Conservation (phyloP, 2,797 vertebrate genomes). For the Acipenser oxyrinchus region DNA sequence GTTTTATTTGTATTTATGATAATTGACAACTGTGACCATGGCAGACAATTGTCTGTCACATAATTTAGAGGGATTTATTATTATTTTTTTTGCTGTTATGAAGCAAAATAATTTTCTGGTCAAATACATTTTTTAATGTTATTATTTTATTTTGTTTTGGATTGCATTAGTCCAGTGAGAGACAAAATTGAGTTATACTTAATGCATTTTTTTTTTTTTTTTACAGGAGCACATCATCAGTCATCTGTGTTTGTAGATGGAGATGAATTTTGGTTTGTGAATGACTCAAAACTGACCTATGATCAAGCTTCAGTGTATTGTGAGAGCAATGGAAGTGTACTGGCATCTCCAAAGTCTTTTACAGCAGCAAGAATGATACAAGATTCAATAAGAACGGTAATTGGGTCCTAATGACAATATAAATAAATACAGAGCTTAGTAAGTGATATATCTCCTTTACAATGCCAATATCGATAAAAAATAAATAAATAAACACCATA, state of each 20-base stretch:
- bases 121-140: too few species aligned
- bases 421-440: too few species aligned
- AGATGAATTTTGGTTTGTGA: conserved; percentile 87
- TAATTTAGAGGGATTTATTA: neutral
- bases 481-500: too few species aligned
- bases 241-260: conserved; percentile 69
- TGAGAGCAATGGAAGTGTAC: conserved; percentile 61
- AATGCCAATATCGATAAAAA: too few species aligned
- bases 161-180: neutral
- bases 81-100: conserved; percentile 3
- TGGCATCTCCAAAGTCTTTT: conserved; percentile 59
- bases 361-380: conserved; percentile 53
- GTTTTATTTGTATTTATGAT: too few species aligned
- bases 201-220: neutral
- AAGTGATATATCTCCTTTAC: too few species aligned
- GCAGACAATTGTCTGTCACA: too few species aligned
- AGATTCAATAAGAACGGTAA: neutral
- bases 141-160: neutral
- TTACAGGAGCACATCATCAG: conserved; percentile 59
- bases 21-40: too few species aligned
- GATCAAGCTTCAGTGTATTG: conserved; percentile 78
- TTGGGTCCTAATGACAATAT: too few species aligned
- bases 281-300: conserved; percentile 56
- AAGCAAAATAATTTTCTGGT: too few species aligned
- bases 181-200: neutral